phyloP scores from a whole-genome alignment of 2,888 invertebrate species.

The Phalangium opilio region DNA sequence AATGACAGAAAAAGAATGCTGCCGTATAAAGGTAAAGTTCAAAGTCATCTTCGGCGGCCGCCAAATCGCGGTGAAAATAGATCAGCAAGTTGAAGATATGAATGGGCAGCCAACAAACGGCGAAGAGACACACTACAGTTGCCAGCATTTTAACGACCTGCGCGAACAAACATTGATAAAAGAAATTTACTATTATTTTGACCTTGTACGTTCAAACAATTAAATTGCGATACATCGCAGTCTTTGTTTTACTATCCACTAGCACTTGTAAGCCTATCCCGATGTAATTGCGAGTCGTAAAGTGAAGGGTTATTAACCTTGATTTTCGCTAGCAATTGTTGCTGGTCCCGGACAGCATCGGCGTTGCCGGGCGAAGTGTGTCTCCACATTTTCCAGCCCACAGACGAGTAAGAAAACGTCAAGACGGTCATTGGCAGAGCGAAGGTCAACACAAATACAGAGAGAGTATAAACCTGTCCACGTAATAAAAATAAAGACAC shows the following conservation, averaged over 20 bases:
- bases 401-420: slow-evolving; percentile 33
- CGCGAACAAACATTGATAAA: no score
- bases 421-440: slow-evolving; percentile 32
- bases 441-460: slow-evolving; percentile 27
- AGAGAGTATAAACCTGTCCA: slow-evolving; percentile 24
- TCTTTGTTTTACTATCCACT: no score
- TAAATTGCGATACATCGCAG: no score
- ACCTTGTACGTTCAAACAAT: no score
- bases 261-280: no score
- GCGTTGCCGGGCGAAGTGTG: slow-evolving; percentile 35
- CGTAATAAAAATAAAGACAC: neutral
- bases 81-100: slow-evolving; percentile 30
- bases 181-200: no score
- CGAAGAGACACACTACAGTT: slow-evolving; percentile 19
- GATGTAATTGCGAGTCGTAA: no score
- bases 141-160: slow-evolving; percentile 22
- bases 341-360: slow-evolving; percentile 31
- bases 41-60: slow-evolving; percentile 10
- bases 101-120: slow-evolving; percentile 21
- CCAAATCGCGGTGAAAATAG: slow-evolving; percentile 7
- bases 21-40: slow-evolving; percentile 14
- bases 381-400: slow-evolving; percentile 33
- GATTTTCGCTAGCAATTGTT: slow-evolving; percentile 25
- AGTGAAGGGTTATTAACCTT: slow-evolving; percentile 8
- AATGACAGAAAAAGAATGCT: slow-evolving; percentile 21